Evolutionary conservation across 2,113 vertebrate species (phyloP).

Genomic region (Garra rufa): DNA sequence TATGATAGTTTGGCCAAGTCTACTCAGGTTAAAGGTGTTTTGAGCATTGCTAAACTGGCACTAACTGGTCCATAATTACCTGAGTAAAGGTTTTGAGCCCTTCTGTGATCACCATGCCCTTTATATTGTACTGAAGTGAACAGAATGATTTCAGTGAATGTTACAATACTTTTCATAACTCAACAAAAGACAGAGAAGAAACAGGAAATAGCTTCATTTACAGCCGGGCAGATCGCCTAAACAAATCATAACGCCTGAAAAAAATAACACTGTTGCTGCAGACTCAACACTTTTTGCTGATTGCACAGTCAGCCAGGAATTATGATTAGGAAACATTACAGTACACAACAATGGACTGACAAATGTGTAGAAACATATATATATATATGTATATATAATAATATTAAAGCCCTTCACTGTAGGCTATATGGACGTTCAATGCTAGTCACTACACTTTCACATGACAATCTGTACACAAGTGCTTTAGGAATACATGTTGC

Average conservation of each 20-base stretch:
- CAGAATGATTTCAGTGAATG: constrained; percentile 17
- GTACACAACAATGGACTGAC: constrained; percentile 39
- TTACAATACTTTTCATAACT: constrained; percentile 22
- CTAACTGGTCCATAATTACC: constrained; percentile 32
- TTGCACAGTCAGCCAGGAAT: constrained; percentile 39
- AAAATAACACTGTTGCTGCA: constrained; percentile 63
- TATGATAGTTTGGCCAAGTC: background rate
- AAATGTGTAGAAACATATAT: constrained; percentile 16
- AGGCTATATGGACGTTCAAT: background rate
- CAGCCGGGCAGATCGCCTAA: constrained; percentile 50
- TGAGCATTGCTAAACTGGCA: constrained; percentile 30
- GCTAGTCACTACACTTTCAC: background rate
- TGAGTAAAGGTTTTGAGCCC: constrained; percentile 53
- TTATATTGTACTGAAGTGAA: constrained; percentile 38
- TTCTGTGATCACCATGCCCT: constrained; percentile 45
- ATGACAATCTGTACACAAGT: constrained; percentile 53
- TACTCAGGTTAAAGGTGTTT: background rate
- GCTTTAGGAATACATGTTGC: constrained; percentile 32
- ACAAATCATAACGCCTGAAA: constrained; percentile 48
- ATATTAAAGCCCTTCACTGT: background rate
- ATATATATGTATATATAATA: background rate
- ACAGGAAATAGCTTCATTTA: constrained; percentile 47
- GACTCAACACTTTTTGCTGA: constrained; percentile 53
- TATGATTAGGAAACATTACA: constrained; percentile 44
- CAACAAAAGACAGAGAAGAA: constrained; percentile 4